These are phyloP conservation scores for Uloborus diversus DNA, from an alignment of 1,140 invertebrate genomes.

Conservation along the genomic window DNA sequence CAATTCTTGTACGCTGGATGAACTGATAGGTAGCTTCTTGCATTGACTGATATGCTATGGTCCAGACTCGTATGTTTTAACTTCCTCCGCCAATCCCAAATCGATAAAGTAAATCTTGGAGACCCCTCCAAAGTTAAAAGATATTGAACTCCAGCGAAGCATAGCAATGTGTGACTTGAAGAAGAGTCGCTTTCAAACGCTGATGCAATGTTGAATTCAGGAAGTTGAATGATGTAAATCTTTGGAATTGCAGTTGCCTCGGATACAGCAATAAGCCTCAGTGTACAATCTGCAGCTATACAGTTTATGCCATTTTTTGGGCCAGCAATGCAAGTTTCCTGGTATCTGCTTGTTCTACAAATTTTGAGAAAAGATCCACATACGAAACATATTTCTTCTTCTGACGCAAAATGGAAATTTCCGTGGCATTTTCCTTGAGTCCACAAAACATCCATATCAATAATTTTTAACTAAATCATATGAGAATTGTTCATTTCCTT, in stretches of 20 bases:
- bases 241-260: background rate
- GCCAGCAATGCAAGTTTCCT: background rate
- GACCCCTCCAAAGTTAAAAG: background rate
- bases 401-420: background rate
- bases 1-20: background rate
- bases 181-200: background rate
- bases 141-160: background rate
- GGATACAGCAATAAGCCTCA: background rate
- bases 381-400: slow-evolving; percentile 6
- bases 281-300: background rate
- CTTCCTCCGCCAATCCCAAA: slow-evolving; percentile 4
- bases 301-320: background rate
- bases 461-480: too few species aligned
- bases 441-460: slow-evolving; percentile 7
- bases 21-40: background rate
- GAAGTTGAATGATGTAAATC: background rate
- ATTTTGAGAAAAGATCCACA: slow-evolving; percentile 7
- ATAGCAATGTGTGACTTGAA: background rate
- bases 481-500: too few species aligned
- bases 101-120: background rate
- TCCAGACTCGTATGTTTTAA: background rate
- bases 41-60: background rate
- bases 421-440: slow-evolving; percentile 6
- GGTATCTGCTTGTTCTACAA: background rate
- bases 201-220: background rate